These are phyloP conservation scores for Lasioglossum marginatum DNA, from an alignment of 2,888 invertebrate genomes.

Conservation along the genomic window DNA sequence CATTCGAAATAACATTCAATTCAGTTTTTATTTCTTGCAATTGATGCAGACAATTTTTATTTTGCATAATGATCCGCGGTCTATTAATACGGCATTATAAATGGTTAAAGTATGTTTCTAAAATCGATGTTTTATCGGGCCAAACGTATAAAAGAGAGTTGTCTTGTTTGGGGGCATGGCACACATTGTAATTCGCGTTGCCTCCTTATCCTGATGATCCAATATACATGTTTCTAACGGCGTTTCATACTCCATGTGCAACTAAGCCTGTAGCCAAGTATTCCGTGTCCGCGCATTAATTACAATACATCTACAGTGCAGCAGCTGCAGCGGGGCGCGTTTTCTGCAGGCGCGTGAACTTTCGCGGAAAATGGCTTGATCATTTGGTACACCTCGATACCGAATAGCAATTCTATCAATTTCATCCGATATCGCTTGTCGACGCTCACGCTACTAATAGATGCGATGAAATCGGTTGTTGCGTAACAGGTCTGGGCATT, in stretches of 20 bases:
- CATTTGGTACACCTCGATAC: constrained; percentile 19
- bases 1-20: too few relatives aligned
- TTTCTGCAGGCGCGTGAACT: constrained; percentile 47
- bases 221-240: constrained; percentile 65
- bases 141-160: constrained; percentile 9
- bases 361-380: constrained; percentile 59
- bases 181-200: constrained; percentile 27
- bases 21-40: too few relatives aligned
- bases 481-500: too few relatives aligned
- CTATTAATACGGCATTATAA: too few relatives aligned
- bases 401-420: background rate
- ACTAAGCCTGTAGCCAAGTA: constrained; percentile 72
- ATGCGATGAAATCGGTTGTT: background rate
- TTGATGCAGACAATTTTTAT: too few relatives aligned
- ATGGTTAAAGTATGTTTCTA: background rate
- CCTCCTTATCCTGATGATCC: constrained; percentile 44
- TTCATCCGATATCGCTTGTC: constrained; percentile 22
- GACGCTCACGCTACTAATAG: background rate
- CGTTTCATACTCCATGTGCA: constrained; percentile 71
- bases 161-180: constrained; percentile 1
- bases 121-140: background rate
- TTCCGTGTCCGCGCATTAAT: constrained; percentile 81
- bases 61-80: too few relatives aligned
- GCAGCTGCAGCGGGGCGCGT: constrained; percentile 42
- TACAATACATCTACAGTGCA: constrained; percentile 48